Evolutionary conservation across 2,113 vertebrate genomes (phyloP).

Genomic region (Pogonocichla stellata): DNA sequence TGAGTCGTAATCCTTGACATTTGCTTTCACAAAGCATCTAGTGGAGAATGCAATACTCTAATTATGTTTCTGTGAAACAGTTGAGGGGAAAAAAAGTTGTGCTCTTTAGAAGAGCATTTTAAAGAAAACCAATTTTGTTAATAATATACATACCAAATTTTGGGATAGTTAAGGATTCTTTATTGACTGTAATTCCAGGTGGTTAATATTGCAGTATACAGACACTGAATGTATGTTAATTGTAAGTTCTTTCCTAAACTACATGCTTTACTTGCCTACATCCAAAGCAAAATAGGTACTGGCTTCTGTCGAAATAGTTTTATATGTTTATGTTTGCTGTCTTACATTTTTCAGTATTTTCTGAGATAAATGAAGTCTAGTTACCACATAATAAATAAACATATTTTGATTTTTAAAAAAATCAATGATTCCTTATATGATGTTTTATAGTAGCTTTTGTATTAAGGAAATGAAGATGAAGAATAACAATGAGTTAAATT

Average conservation of each 20-base stretch:
- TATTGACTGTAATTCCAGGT: not conserved
- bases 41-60: constrained; percentile 26
- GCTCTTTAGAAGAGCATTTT: not conserved
- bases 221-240: not conserved
- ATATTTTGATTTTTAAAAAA: not conserved
- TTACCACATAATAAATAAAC: not conserved
- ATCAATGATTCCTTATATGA: not conserved
- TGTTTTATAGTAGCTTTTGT: not conserved
- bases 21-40: constrained; percentile 21
- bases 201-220: not conserved
- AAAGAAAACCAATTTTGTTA: not conserved
- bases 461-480: not conserved
- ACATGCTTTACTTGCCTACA: not conserved
- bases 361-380: not conserved
- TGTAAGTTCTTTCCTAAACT: not conserved
- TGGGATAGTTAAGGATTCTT: not conserved
- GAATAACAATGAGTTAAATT: not conserved
- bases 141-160: not conserved
- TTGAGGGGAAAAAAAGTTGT: not conserved
- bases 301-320: not conserved
- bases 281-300: not conserved
- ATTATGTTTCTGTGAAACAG: constrained; percentile 26
- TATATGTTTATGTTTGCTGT: not conserved
- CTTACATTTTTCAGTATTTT: not conserved
- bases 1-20: constrained; percentile 31